These are phyloP conservation scores for Tiaroga cobitis DNA, from an alignment of 2,797 vertebrate species.

Conservation along the genomic window DNA sequence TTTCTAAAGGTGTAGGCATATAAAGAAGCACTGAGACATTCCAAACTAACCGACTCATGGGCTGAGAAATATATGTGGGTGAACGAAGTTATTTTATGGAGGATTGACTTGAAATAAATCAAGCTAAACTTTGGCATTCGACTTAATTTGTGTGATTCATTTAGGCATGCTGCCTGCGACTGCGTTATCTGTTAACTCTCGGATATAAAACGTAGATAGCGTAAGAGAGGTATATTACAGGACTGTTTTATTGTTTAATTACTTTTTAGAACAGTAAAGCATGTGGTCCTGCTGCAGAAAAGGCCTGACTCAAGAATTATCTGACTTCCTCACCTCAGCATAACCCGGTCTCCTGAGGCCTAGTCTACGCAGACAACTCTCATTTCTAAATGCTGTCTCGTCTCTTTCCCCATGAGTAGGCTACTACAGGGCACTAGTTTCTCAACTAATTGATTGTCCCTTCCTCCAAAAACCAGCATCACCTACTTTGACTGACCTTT, in stretches of 20 bases:
- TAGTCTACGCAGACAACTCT: constrained; percentile 31
- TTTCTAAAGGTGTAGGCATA: not conserved
- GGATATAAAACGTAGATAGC: not conserved
- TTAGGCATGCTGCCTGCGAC: not conserved
- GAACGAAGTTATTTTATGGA: not conserved
- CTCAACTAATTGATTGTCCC: constrained; percentile 39
- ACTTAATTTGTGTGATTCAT: not conserved
- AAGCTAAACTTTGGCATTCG: not conserved
- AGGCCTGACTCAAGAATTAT: not conserved
- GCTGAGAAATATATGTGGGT: not conserved
- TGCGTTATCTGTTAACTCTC: not conserved
- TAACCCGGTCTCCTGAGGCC: constrained; percentile 30
- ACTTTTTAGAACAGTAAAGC: not conserved
- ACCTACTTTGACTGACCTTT: constrained; percentile 25
- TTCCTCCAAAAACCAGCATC: constrained; percentile 3
- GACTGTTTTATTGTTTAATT: constrained; percentile 3
- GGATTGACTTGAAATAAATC: not conserved
- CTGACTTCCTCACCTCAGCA: not conserved
- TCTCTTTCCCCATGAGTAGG: not conserved
- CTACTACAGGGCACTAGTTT: constrained; percentile 20
- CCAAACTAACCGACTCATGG: not conserved
- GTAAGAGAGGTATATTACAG: not conserved
- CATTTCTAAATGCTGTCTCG: constrained; percentile 37
- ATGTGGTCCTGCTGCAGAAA: not conserved
- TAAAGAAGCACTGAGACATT: not conserved